phyloP scores from a whole-genome alignment of 2,113 vertebrate genomes.

The Tetraodon nigroviridis region DNA sequence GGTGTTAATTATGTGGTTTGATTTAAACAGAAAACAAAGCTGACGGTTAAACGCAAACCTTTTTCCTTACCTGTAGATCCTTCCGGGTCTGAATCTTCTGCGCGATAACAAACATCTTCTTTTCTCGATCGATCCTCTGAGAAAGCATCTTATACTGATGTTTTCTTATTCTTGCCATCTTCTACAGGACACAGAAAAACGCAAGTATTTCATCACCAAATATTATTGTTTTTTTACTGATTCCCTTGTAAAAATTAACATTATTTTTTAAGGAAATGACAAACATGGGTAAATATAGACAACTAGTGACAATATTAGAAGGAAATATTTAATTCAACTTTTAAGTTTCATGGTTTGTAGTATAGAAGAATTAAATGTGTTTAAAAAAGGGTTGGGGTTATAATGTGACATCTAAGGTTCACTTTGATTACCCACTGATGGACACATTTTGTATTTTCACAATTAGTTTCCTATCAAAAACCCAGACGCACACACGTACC shows the following conservation, averaged over 20 bases:
- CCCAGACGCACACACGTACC: constrained; percentile 61
- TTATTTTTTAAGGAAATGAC: neutral
- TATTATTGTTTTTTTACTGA: neutral
- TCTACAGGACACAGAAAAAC: constrained; percentile 57
- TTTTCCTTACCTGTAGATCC: constrained; percentile 84
- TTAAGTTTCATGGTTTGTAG: too few relatives aligned
- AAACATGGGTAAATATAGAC: neutral
- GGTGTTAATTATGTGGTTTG: neutral
- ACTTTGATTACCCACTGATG: too few relatives aligned
- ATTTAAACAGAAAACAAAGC: neutral
- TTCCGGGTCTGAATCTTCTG: constrained; percentile 96
- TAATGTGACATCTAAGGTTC: too few relatives aligned
- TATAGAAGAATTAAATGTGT: too few relatives aligned
- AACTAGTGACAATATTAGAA: too few relatives aligned
- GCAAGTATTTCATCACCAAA: neutral
- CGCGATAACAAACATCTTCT: constrained; percentile 84
- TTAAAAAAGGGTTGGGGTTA: too few relatives aligned
- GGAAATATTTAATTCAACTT: too few relatives aligned
- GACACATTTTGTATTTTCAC: too few relatives aligned
- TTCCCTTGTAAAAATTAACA: neutral
- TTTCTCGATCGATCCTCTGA: constrained; percentile 92
- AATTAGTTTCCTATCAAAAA: too few relatives aligned
- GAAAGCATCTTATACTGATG: constrained; percentile 81
- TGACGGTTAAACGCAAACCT: neutral
- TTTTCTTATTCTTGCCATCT: constrained; percentile 78